Percentiles rank a stretch among this genome's conserved stretches.
These are phyloP conservation scores for Lepus timidus DNA, from an alignment of 2,113 vertebrate genomes.

Conservation along the genomic window DNA sequence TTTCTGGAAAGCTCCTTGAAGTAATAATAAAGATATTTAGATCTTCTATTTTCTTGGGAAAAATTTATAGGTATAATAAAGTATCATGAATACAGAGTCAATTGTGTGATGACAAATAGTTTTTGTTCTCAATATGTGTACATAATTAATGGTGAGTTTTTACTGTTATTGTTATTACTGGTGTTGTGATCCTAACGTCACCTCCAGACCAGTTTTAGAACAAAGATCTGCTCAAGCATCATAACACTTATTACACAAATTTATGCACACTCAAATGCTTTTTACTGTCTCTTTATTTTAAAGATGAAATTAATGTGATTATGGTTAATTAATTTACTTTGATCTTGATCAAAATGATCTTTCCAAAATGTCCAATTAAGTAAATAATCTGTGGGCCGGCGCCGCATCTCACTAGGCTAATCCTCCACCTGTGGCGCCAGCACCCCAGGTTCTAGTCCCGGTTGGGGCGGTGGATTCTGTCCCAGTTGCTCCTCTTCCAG, in stretches of 20 bases:
- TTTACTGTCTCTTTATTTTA: neutral
- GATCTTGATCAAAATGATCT: neutral
- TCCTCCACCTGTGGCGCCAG: too few relatives aligned
- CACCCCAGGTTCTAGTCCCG: too few relatives aligned
- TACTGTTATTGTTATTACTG: neutral
- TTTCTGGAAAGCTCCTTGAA: neutral
- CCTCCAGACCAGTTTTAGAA: neutral
- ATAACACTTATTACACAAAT: neutral
- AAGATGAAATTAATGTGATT: constrained; percentile 21
- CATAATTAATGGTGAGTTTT: neutral
- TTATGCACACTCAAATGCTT: neutral
- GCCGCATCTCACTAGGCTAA: too few relatives aligned
- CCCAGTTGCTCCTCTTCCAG: too few relatives aligned
- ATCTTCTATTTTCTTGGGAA: neutral
- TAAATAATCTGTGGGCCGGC: neutral
- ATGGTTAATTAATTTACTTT: constrained; percentile 29
- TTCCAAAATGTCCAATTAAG: neutral
- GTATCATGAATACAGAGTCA: neutral
- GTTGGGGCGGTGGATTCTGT: too few relatives aligned
- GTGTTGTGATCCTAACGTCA: neutral
- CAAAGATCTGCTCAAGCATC: neutral
- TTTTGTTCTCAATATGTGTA: neutral
- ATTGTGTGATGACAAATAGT: neutral
- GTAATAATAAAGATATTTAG: neutral
- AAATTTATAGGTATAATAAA: neutral